Conservation (phyloP, 2,797 vertebrate genomes). For the Thamnophis elegans region DNA sequence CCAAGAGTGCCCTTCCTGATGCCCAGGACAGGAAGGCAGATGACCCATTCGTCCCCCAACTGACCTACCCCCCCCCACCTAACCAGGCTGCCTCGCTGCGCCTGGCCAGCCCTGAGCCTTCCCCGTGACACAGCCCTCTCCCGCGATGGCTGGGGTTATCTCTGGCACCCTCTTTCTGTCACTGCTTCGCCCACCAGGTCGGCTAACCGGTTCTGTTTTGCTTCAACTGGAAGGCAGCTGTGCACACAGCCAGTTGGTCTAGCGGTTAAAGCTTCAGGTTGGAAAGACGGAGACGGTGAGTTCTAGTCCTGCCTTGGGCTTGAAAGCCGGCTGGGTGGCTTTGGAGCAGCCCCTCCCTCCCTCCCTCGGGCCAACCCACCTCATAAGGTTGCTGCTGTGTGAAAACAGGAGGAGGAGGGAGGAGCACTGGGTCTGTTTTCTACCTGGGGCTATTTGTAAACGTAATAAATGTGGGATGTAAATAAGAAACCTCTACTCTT, state of each 20-base stretch:
- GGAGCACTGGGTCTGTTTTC: not conserved
- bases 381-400: not conserved
- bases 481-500: not conserved
- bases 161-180: not conserved
- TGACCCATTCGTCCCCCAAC: not conserved
- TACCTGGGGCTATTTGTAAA: not conserved
- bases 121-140: not conserved
- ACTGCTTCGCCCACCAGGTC: not conserved
- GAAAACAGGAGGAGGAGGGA: not conserved
- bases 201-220: not conserved
- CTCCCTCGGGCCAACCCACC: not conserved
- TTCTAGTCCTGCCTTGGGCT: not conserved
- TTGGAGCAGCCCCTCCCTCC: not conserved
- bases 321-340: not conserved
- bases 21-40: not conserved
- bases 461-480: not conserved
- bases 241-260: not conserved
- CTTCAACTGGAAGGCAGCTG: not conserved
- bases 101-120: not conserved
- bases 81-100: not conserved
- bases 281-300: not conserved
- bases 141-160: not conserved
- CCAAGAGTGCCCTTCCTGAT: not conserved
- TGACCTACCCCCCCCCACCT: accelerated
- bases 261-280: not conserved